Evolutionary conservation across 2,113 vertebrate species (phyloP).

Genomic region (Aegithalos caudatus): DNA sequence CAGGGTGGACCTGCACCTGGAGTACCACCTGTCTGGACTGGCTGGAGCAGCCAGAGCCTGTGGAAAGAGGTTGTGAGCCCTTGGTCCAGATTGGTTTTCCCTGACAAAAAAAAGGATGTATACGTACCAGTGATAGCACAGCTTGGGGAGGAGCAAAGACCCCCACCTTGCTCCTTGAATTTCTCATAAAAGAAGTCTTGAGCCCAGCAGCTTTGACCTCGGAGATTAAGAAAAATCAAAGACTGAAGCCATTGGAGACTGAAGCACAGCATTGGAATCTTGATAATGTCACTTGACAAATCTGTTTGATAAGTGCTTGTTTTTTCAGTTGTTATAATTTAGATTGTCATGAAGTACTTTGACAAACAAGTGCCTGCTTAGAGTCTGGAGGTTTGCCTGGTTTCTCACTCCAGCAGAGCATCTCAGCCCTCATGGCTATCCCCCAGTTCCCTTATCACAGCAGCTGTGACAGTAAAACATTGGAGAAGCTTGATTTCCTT

Average conservation of each 20-base stretch:
- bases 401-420: background rate
- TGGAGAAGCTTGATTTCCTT: background rate
- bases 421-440: background rate
- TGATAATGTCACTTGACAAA: background rate
- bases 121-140: rapidly evolving
- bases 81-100: background rate
- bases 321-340: background rate
- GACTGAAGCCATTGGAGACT: background rate
- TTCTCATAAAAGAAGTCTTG: background rate
- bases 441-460: background rate
- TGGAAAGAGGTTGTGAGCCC: background rate
- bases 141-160: background rate
- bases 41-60: background rate
- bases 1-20: background rate
- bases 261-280: background rate
- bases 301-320: background rate
- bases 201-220: background rate
- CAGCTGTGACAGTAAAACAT: background rate
- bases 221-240: background rate
- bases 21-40: rapidly evolving
- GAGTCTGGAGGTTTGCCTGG: background rate
- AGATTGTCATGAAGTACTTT: background rate
- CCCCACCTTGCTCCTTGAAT: background rate
- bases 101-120: background rate
- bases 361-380: background rate